A percentile compares a stretch with the other conserved stretches of the same genome.
Conservation (phyloP, 2,113 vertebrate genomes). For the Calidris pygmaea region DNA sequence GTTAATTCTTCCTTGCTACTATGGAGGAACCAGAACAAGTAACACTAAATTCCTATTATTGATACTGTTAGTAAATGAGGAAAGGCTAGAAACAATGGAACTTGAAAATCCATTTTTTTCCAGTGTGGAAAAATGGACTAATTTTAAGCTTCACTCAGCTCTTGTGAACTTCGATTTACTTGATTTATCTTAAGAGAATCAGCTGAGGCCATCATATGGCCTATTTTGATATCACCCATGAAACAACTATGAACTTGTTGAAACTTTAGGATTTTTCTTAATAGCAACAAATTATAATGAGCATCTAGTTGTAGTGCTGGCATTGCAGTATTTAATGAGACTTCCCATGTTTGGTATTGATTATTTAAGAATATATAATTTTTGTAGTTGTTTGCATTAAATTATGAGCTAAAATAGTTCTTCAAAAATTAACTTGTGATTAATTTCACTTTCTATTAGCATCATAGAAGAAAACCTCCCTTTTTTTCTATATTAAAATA, state of each 20-base stretch:
- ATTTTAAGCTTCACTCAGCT: not conserved
- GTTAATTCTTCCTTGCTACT: not conserved
- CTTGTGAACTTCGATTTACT: not conserved
- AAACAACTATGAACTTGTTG: not conserved
- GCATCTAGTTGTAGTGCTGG: not conserved
- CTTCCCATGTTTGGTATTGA: not conserved
- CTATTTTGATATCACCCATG: not conserved
- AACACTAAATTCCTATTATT: not conserved
- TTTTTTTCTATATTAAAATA: not conserved
- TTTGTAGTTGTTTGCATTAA: not conserved
- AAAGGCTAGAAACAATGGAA: not conserved
- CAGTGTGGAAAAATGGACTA: not conserved
- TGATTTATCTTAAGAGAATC: not conserved
- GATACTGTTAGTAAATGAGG: not conserved
- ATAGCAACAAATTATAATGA: not conserved
- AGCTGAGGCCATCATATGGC: not conserved
- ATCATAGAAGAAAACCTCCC: fast-evolving
- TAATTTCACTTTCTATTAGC: not conserved
- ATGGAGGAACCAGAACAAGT: not conserved
- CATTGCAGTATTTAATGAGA: not conserved
- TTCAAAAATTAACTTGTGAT: not conserved
- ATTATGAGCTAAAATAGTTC: not conserved
- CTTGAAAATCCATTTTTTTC: not conserved
- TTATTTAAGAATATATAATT: not conserved
- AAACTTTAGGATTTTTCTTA: not conserved